Evolutionary conservation across 2,797 vertebrate species (phyloP), one percentile per base, ranked within the genome.

Genomic region (Cuculus canorus): DNA sequence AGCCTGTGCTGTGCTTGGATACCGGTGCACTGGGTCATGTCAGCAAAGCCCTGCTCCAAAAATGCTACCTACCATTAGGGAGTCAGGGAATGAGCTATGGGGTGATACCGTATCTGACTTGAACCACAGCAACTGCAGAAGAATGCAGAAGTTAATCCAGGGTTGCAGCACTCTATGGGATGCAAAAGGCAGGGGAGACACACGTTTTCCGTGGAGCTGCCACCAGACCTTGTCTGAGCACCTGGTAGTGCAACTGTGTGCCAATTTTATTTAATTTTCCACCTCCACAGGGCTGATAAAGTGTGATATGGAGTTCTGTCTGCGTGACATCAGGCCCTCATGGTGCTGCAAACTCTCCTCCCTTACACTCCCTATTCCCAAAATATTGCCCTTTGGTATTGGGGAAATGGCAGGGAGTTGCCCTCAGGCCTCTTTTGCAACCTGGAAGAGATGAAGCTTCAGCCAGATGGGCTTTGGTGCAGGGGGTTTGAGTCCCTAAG

Each of bases 21-120:
- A 52, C 41, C 8, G 0, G 28, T 71, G 64, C 35, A 12, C 30
- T 37, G 65, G n/a, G 24, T 75, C 45, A 7, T 5, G 0, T 59
- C 57, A 35, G 57, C 68, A 39, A 52, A 66, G 79, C 43, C 24
- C n/a, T 54, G 41, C 63, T 89, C 64, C 3, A 1, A 45, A 82
- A 66, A 57, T 0, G 0, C 71, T 86, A 3, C 7, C 10, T 59
- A 48, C 60, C 0, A 0, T 28, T 24, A n/a, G 37, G 33, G 48
- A 52, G 48, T 13, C 56, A 56, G 78, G 39, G 50, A 54, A 47
- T 2, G 3, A 80, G 41, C 27, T 54, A 7, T 13, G 22, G 39
- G n/a, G 39, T 7, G 4, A 3, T 35, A 63, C 25, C 0, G 0
- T 3, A 0, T 69, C 75, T 87, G 39, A 70, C 43, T 53, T 52